phyloP scores from a whole-genome alignment of 2,888 invertebrate species.

The Noctuana brunneofusca region DNA sequence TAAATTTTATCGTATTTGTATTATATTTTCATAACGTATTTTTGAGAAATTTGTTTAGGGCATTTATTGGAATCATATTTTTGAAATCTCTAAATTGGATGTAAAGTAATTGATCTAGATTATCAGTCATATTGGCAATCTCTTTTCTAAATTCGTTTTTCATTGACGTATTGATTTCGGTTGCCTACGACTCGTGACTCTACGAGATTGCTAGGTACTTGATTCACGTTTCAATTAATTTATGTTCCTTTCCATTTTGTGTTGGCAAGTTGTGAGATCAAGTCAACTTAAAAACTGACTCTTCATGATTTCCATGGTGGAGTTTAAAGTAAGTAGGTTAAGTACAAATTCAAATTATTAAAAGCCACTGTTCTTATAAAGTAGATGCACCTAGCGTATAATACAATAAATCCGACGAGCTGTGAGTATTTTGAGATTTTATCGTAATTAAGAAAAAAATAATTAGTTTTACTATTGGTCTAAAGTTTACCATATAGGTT shows the following conservation, averaged over 20 bases:
- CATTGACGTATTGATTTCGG: slow-evolving; percentile 37
- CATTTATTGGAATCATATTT: slow-evolving; percentile 81
- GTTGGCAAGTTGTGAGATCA: slow-evolving; percentile 33
- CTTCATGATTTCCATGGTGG: slow-evolving; percentile 61
- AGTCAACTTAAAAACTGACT: slow-evolving; percentile 43
- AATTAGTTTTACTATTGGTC: slow-evolving; percentile 70
- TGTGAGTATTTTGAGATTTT: slow-evolving; percentile 83
- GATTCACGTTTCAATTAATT: slow-evolving; percentile 31
- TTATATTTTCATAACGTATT: slow-evolving; percentile 83
- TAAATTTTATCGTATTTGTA: slow-evolving; percentile 83
- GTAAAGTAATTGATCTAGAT: slow-evolving; percentile 69
- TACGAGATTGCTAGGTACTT: slow-evolving; percentile 21
- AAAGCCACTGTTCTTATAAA: slow-evolving; percentile 82
- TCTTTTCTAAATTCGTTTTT: slow-evolving; percentile 48
- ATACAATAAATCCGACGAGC: slow-evolving; percentile 82
- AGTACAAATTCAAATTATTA: slow-evolving; percentile 82
- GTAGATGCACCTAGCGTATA: slow-evolving; percentile 82
- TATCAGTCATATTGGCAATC: slow-evolving; percentile 66
- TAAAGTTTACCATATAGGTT: slow-evolving; percentile 65
- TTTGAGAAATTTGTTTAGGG: slow-evolving; percentile 81
- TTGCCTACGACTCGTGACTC: slow-evolving; percentile 28
- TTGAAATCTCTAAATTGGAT: slow-evolving; percentile 78
- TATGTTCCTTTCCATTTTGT: slow-evolving; percentile 44
- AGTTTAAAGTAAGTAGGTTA: slow-evolving; percentile 74
- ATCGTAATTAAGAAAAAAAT: slow-evolving; percentile 77